Evolutionary conservation across 2,797 vertebrate genomes (phyloP).

Genomic region (Acomys russatus): DNA sequence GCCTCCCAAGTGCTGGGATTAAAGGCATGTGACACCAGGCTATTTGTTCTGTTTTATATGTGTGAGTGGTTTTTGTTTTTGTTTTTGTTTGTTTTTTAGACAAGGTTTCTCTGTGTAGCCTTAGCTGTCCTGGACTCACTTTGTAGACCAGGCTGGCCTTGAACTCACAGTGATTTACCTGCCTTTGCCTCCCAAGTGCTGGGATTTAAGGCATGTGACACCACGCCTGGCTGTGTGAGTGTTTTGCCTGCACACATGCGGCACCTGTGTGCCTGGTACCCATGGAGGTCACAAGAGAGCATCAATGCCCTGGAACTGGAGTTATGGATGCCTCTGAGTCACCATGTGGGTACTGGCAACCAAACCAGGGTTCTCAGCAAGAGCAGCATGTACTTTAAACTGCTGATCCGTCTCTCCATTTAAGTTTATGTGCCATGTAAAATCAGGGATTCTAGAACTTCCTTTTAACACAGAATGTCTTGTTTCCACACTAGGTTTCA

Average conservation of each 20-base stretch:
- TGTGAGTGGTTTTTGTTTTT: not conserved
- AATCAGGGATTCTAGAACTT: constrained; percentile 29
- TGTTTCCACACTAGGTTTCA: not conserved
- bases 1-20: no score
- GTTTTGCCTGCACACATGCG: not conserved
- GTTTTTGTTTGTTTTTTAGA: no score
- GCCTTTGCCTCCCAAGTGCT: no score
- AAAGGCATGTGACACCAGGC: no score
- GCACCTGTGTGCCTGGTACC: no score
- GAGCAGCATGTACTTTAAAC: not conserved
- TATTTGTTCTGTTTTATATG: not conserved
- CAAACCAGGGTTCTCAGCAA: not conserved
- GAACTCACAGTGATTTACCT: no score
- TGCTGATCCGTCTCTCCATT: no score
- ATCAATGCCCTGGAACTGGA: not conserved
- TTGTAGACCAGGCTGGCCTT: no score
- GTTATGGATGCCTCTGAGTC: not conserved
- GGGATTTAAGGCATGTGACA: no score
- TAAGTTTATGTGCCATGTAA: constrained; percentile 31
- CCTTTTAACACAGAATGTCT: not conserved
- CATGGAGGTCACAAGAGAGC: not conserved
- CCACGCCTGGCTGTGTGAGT: not conserved
- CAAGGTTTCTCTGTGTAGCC: no score
- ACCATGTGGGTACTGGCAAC: not conserved
- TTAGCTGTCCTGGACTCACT: no score